Evolutionary conservation across 1,140 invertebrate species (phyloP).

Genomic region (Ridgeia piscesae): DNA sequence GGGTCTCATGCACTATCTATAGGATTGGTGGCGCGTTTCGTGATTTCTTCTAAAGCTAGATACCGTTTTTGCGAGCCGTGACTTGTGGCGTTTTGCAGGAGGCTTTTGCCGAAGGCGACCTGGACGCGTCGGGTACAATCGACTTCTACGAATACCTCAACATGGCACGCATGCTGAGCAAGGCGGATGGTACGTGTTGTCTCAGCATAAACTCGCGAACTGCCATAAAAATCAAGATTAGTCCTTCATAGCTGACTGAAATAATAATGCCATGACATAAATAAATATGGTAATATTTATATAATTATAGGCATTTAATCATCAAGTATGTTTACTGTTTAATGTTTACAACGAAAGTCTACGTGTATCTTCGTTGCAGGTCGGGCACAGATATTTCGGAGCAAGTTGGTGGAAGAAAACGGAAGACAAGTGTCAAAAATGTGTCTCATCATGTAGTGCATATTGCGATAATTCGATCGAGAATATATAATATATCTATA

Average conservation of each 20-base stretch:
- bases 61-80: background rate
- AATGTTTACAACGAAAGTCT: no score
- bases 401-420: constrained; percentile 12
- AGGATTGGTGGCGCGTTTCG: background rate
- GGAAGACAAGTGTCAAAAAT: constrained; percentile 12
- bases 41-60: background rate
- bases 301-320: no score
- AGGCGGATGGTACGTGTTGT: constrained; percentile 32
- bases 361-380: constrained; percentile 10
- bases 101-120: constrained; percentile 34
- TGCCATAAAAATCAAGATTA: no score
- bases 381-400: constrained; percentile 13
- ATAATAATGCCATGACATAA: no score
- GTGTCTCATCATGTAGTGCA: background rate
- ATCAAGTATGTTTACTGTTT: no score
- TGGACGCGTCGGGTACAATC: constrained; percentile 35
- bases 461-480: background rate
- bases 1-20: background rate
- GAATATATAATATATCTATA: background rate
- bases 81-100: background rate
- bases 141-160: constrained; percentile 45
- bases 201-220: background rate
- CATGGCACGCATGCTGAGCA: constrained; percentile 35
- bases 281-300: no score
- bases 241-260: no score